These are phyloP conservation scores for Drosophila planitibia DNA, from an alignment of 2,888 invertebrate genomes.

Conservation along the genomic window DNA sequence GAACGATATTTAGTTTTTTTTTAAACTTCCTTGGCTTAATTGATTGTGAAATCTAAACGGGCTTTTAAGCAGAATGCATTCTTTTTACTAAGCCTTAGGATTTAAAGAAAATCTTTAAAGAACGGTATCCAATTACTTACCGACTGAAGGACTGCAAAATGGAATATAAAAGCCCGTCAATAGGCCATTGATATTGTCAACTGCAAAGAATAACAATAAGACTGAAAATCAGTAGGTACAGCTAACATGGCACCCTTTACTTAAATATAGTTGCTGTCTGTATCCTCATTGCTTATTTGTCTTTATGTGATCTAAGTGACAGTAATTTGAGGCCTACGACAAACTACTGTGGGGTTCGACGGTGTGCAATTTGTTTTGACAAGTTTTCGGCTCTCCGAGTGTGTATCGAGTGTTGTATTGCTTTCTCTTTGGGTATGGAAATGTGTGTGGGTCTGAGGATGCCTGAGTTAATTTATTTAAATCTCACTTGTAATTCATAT, in stretches of 20 bases:
- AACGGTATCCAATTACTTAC: not conserved
- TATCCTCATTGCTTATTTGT: conserved; percentile 7
- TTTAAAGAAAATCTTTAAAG: not conserved
- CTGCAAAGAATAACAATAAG: not conserved
- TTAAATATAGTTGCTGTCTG: conserved; percentile 6
- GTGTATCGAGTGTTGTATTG: conserved; percentile 27
- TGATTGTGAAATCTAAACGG: not conserved
- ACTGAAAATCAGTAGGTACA: conserved; percentile 8
- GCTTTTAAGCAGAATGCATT: not conserved
- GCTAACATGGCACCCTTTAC: conserved; percentile 16
- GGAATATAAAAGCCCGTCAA: not conserved
- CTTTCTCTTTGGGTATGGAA: not conserved
- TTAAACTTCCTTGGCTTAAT: not conserved
- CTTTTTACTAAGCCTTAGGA: not conserved
- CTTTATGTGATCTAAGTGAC: conserved; percentile 32
- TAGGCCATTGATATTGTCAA: not conserved
- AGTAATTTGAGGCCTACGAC: conserved; percentile 22
- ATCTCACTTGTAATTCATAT: conserved; percentile 78
- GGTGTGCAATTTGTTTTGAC: conserved; percentile 19
- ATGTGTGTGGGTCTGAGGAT: conserved; percentile 48
- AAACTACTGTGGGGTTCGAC: conserved; percentile 17
- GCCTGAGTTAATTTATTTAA: conserved; percentile 74
- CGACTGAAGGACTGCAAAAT: not conserved
- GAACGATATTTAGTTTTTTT: not conserved
- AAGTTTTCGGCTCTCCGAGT: conserved; percentile 23